phyloP scores from a whole-genome alignment of 2,797 vertebrate species.

The Meriones psammophilus region DNA sequence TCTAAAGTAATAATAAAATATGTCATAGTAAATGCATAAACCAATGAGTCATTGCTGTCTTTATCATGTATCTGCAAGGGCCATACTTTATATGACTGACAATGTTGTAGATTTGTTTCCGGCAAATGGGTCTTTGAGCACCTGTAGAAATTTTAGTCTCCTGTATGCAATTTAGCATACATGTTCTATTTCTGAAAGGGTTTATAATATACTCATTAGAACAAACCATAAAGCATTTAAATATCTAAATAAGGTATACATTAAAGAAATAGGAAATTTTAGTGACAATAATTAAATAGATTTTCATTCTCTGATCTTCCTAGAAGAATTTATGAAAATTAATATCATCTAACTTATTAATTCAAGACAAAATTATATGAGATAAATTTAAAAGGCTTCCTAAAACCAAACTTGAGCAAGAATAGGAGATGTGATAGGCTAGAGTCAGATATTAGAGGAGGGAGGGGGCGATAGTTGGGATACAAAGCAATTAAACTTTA shows the following conservation, averaged over 20 bases:
- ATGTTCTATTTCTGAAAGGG: background rate
- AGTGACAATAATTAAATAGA: background rate
- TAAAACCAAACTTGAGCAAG: constrained; percentile 24
- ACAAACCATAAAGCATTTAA: constrained; percentile 2
- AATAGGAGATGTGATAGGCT: background rate
- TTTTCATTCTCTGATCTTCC: constrained; percentile 7
- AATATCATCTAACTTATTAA: background rate
- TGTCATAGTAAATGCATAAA: background rate
- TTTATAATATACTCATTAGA: constrained; percentile 5
- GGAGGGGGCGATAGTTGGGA: too few relatives aligned
- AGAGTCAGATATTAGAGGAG: too few relatives aligned
- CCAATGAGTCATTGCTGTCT: too few relatives aligned
- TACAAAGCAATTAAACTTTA: too few relatives aligned
- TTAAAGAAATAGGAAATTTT: background rate
- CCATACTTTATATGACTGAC: background rate
- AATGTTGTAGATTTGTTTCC: background rate
- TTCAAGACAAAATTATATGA: constrained; percentile 6
- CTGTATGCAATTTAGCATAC: background rate
- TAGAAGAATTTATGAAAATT: constrained; percentile 29
- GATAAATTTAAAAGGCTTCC: constrained; percentile 26
- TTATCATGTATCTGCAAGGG: background rate
- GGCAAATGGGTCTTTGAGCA: background rate
- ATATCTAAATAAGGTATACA: constrained; percentile 21
- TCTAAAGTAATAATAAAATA: background rate
- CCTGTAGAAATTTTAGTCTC: background rate